A percentile compares a stretch with the other conserved stretches of the same genome.
These are phyloP conservation scores for Agraylea sexmaculata DNA, from an alignment of 1,140 invertebrate species.

Conservation along the genomic window DNA sequence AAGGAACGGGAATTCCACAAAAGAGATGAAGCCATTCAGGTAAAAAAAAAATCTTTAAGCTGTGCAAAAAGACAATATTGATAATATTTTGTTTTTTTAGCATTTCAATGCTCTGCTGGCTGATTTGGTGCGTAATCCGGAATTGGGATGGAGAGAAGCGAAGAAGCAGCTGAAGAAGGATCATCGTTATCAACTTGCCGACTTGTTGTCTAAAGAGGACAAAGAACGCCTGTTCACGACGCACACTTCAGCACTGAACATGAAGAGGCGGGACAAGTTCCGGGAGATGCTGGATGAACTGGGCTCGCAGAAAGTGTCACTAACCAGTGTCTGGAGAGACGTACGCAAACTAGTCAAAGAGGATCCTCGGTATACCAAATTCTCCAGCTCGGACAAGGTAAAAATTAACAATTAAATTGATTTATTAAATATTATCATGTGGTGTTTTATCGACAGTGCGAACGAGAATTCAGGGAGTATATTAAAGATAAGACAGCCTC, in stretches of 20 bases:
- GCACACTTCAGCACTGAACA: slow-evolving; percentile 76
- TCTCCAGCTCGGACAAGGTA: slow-evolving; percentile 77
- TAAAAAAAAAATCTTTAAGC: slow-evolving; percentile 16
- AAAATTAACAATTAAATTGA: slow-evolving; percentile 19
- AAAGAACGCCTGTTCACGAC: slow-evolving; percentile 71
- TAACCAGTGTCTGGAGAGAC: slow-evolving; percentile 87
- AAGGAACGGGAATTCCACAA: slow-evolving; percentile 97
- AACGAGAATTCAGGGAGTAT: slow-evolving; percentile 94
- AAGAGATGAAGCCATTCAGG: slow-evolving; percentile 82
- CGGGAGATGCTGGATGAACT: slow-evolving; percentile 68
- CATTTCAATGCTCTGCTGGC: slow-evolving; percentile 91
- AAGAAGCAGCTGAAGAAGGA: slow-evolving; percentile 91
- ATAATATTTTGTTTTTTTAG: slow-evolving; percentile 34
- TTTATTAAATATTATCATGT: background rate
- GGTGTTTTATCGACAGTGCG: slow-evolving; percentile 37
- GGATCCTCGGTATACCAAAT: slow-evolving; percentile 83
- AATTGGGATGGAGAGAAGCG: slow-evolving; percentile 88
- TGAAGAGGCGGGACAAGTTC: slow-evolving; percentile 91
- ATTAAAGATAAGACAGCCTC: slow-evolving; percentile 84
- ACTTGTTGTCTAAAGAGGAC: slow-evolving; percentile 78
- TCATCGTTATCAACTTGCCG: slow-evolving; percentile 83
- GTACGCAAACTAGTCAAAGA: slow-evolving; percentile 81
- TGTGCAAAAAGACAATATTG: background rate
- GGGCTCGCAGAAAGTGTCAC: slow-evolving; percentile 49
- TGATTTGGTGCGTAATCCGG: slow-evolving; percentile 85